phyloP scores from a whole-genome alignment of 2,113 vertebrate species.

The Cyanoderma ruficeps region DNA sequence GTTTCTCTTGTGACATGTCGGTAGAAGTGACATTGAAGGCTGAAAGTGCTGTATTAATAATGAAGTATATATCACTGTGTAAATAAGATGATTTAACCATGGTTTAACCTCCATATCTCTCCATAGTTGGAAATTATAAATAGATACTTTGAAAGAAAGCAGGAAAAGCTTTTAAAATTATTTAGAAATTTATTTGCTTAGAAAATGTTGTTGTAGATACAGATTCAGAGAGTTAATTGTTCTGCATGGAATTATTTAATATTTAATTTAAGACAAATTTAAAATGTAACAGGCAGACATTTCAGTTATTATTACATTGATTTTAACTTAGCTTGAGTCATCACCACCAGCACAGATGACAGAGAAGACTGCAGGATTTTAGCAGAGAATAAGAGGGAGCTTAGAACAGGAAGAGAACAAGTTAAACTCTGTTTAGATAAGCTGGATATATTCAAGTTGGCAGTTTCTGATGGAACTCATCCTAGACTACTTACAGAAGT shows the following conservation, averaged over 20 bases:
- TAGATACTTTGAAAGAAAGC: not conserved
- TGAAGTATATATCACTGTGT: not conserved
- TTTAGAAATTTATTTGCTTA: not conserved
- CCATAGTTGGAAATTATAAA: not conserved
- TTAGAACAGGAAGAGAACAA: not conserved
- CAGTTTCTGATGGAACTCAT: not conserved
- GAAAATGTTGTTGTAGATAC: not conserved
- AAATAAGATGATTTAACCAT: not conserved
- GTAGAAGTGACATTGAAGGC: not conserved
- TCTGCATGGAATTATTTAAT: not conserved
- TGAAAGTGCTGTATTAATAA: not conserved
- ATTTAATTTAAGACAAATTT: not conserved
- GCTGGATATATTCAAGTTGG: not conserved
- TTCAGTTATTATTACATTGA: not conserved
- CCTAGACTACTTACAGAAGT: not conserved
- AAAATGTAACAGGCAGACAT: not conserved
- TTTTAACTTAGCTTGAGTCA: not conserved
- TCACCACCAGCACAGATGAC: not conserved
- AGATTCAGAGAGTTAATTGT: not conserved
- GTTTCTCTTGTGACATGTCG: not conserved
- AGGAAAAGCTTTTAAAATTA: not conserved
- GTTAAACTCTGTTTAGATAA: not conserved
- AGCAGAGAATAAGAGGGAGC: not conserved
- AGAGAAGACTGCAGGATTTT: not conserved
- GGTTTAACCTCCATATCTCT: not conserved